A percentile compares a stretch with the other conserved stretches of the same genome.
Evolutionary conservation across 2,113 vertebrate species (phyloP).

Genomic region (Pardalotus punctatus): DNA sequence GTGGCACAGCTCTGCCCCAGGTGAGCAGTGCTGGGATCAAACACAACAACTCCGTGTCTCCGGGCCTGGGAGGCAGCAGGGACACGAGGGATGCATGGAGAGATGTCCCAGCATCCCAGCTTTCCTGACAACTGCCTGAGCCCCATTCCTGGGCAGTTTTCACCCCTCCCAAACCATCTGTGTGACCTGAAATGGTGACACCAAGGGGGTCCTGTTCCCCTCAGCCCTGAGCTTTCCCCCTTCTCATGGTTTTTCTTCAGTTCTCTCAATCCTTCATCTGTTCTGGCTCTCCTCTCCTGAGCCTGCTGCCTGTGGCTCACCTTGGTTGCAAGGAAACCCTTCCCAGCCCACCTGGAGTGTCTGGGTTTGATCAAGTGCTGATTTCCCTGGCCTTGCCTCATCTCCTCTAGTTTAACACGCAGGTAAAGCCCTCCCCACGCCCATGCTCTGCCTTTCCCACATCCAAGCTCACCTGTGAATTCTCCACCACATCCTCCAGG

Average conservation of each 20-base stretch:
- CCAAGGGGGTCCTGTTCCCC: not conserved
- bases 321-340: not conserved
- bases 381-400: not conserved
- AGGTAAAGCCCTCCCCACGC: rapidly evolving
- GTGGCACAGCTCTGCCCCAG: not conserved
- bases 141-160: not conserved
- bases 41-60: not conserved
- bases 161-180: not conserved
- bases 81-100: rapidly evolving
- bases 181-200: not conserved
- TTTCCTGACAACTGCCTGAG: not conserved
- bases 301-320: not conserved
- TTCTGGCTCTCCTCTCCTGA: not conserved
- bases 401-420: not conserved
- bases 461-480: slow-evolving; percentile 59
- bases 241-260: not conserved
- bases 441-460: not conserved
- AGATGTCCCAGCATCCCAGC: not conserved
- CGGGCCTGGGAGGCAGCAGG: not conserved
- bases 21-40: not conserved
- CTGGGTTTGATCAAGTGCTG: not conserved
- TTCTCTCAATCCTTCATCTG: not conserved
- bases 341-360: not conserved
- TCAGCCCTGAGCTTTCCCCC: not conserved
- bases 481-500: slow-evolving; percentile 75